Evolutionary conservation across 2,888 invertebrate genomes (phyloP).

Genomic region (Itoplectis maculator): DNA sequence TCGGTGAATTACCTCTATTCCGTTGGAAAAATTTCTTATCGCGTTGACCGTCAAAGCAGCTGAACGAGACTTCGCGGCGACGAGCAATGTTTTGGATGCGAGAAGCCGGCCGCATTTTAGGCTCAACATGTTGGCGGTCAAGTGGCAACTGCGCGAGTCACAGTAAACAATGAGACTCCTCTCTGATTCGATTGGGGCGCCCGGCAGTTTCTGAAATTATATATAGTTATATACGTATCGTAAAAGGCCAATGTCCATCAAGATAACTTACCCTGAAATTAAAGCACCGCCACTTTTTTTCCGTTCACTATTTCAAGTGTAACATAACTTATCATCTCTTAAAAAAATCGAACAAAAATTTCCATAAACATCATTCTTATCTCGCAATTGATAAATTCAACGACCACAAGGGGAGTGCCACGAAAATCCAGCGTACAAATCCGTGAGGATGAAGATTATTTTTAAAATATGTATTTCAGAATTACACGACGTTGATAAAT

Average conservation of each 20-base stretch:
- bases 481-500: conserved; percentile 77
- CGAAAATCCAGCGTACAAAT: background rate
- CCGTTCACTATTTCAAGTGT: too few relatives aligned
- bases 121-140: conserved; percentile 6
- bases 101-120: conserved; percentile 19
- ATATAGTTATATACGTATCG: background rate
- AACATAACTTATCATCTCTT: too few relatives aligned
- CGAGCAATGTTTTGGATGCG: background rate
- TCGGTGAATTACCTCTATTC: conserved; percentile 34
- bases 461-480: conserved; percentile 82
- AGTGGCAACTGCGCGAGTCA: background rate
- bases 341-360: background rate
- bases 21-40: conserved; percentile 23
- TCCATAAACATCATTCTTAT: background rate
- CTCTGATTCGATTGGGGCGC: background rate
- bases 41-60: background rate
- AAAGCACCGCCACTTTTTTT: too few relatives aligned
- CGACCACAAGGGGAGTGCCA: conserved; percentile 10
- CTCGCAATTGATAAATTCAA: too few relatives aligned
- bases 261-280: too few relatives aligned
- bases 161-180: background rate
- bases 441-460: conserved; percentile 43
- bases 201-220: background rate
- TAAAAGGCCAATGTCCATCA: too few relatives aligned
- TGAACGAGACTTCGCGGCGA: conserved; percentile 13